Evolutionary conservation across 2,113 vertebrate genomes (phyloP).

Genomic region (Poeciliopsis prolifica): DNA sequence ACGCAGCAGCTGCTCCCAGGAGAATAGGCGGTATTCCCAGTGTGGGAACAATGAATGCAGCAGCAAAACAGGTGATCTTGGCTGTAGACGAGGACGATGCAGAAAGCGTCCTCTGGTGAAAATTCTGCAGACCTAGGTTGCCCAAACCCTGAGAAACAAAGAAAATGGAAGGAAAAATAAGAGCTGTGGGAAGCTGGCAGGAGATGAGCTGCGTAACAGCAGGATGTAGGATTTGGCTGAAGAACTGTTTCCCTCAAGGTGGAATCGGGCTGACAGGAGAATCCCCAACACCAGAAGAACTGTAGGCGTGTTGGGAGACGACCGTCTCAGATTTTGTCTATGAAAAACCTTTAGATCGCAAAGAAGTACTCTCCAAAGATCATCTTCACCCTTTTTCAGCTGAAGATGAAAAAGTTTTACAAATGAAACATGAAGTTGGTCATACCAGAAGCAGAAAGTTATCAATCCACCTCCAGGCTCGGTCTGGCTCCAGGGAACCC

Average conservation of each 20-base stretch:
- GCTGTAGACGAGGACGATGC: conserved; percentile 71
- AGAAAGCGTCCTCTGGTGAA: conserved; percentile 84
- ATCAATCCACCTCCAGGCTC: conserved; percentile 70
- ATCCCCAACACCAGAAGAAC: not conserved
- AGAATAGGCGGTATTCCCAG: conserved; percentile 81
- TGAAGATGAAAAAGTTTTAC: too few relatives aligned
- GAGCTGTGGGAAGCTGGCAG: too few relatives aligned
- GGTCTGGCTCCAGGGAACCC: conserved; percentile 50
- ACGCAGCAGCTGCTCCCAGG: conserved; percentile 80
- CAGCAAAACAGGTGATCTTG: conserved; percentile 77
- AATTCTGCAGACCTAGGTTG: conserved; percentile 81
- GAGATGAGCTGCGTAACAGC: not conserved
- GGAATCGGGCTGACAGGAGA: not conserved
- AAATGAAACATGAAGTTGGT: too few relatives aligned
- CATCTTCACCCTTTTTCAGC: too few relatives aligned
- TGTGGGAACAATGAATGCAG: conserved; percentile 72
- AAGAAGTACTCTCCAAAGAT: too few relatives aligned
- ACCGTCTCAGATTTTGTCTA: too few relatives aligned
- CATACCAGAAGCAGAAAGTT: conserved; percentile 49
- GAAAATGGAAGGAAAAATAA: too few relatives aligned
- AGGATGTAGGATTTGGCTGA: not conserved
- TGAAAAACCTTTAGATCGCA: too few relatives aligned
- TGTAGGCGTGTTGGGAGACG: too few relatives aligned
- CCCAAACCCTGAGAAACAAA: conserved; percentile 75
- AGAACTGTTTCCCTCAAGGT: not conserved